Evolutionary conservation across 2,113 vertebrate species (phyloP), one percentile per base, ranked within the genome.

Genomic region (Rhea pennata): DNA sequence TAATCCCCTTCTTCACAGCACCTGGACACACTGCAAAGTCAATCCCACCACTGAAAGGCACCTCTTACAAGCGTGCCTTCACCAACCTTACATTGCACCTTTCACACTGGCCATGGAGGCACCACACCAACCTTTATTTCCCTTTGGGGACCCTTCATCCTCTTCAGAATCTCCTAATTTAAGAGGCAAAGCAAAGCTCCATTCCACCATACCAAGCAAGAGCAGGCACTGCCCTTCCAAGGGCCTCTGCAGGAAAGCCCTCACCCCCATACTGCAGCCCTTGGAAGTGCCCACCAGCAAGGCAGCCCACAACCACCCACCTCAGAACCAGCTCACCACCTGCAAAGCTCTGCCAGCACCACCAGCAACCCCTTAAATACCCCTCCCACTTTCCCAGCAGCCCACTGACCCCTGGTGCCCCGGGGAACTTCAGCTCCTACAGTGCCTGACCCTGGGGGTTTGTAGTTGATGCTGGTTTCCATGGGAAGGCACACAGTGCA

Each of bases 121-220:
- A 15, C 31, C 61, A 58, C 46, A 84, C 77, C 82, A 59, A 75
- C 87, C 90, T 84, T 54, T 6, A 9, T 6, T 75, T 64, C 36
- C 13, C 12, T 6, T 51, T 7, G 17, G 26, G 36, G 10, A 36
- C 12, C 9, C 33, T 42, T n/a, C 59, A 24, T 46, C 65, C 29
- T 88, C 65, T 53, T 70, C 1, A 0, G 4, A 24, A 6, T 67
- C 31, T n/a, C 36, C 42, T 70, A 31, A 0, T 36, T 77, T 10
- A 83, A 69, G 36, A 31, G 7, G 50, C 33, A 53, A 44, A 61
- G 22, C 15, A 59, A 5, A 3, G 1, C 31, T 70, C 69, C 72
- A 27, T 48, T 33, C 42, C 16, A 21, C 7, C 17, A 39, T 62
- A 54, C 39, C 44, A 15, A 15, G 8, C 19, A 12, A 44, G 26